Percentiles rank a stretch among this genome's conserved stretches.
Conservation (phyloP, 2,797 vertebrate species). For the Austrolebias charrua region DNA sequence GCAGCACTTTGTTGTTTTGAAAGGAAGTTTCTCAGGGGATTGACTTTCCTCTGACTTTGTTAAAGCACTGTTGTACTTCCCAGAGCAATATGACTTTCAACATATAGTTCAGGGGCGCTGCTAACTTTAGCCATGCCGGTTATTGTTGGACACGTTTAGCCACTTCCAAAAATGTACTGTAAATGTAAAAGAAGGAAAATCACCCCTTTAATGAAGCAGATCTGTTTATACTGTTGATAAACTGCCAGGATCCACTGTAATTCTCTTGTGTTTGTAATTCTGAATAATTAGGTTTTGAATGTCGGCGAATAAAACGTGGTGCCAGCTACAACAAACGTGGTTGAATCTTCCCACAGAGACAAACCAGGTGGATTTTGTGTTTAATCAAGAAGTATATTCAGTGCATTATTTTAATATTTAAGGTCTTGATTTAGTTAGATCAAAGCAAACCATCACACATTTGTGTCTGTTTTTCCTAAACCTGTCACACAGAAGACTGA, state of each 20-base stretch:
- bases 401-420: too few relatives aligned
- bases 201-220: background rate
- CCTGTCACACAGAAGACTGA: too few relatives aligned
- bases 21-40: slow-evolving; percentile 23
- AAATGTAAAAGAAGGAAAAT: slow-evolving; percentile 7
- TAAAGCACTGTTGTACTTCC: slow-evolving; percentile 17
- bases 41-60: slow-evolving; percentile 18
- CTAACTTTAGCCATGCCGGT: slow-evolving; percentile 9
- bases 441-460: too few relatives aligned
- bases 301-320: too few relatives aligned
- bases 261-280: too few relatives aligned
- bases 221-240: background rate
- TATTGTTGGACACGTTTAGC: background rate
- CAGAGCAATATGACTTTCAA: slow-evolving; percentile 34
- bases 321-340: too few relatives aligned
- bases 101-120: slow-evolving; percentile 30
- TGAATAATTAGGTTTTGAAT: too few relatives aligned
- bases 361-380: too few relatives aligned
- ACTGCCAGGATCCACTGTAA: background rate
- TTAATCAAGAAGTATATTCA: too few relatives aligned
- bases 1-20: slow-evolving; percentile 19
- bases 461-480: too few relatives aligned
- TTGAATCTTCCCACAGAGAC: too few relatives aligned
- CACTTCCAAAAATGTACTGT: background rate
- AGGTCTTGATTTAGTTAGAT: too few relatives aligned